Conservation (phyloP, 2,888 invertebrate species). For the Eupelmus urozonus region DNA sequence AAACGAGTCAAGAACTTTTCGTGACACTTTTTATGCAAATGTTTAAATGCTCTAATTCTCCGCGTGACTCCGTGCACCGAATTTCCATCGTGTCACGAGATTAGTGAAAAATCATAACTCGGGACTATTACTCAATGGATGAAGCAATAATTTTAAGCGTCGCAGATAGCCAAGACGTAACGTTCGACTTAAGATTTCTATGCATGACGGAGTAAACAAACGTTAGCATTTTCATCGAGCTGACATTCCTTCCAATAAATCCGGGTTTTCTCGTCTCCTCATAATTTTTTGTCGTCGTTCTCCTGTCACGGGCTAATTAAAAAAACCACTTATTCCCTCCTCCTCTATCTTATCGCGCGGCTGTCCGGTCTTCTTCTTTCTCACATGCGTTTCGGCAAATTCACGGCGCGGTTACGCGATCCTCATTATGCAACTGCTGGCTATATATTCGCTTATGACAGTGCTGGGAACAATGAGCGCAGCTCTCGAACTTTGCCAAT, state of each 20-base stretch:
- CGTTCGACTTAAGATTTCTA: not conserved
- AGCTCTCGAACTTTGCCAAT: no score
- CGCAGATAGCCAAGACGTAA: not conserved
- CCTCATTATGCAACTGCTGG: slow-evolving; percentile 4
- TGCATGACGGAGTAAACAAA: not conserved
- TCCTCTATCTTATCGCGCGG: slow-evolving; percentile 2
- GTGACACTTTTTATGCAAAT: no score
- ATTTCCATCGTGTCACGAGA: no score
- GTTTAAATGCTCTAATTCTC: no score
- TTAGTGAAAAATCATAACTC: no score
- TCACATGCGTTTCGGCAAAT: slow-evolving; percentile 15
- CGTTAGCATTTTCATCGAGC: not conserved
- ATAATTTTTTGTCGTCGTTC: not conserved
- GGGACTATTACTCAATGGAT: no score
- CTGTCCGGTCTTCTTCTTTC: no score
- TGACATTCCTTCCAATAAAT: slow-evolving; percentile 15
- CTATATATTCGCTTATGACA: not conserved
- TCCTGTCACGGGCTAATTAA: slow-evolving; percentile 9
- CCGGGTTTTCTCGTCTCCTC: not conserved
- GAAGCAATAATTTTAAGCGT: no score
- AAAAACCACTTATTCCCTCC: not conserved
- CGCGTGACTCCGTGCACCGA: no score
- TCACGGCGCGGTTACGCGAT: slow-evolving; percentile 5
- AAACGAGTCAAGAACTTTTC: no score
- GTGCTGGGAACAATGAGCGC: no score